Evolutionary conservation across 2,888 invertebrate species (phyloP), one percentile per base, ranked within the genome.

Genomic region (Drosophila crucigera): DNA sequence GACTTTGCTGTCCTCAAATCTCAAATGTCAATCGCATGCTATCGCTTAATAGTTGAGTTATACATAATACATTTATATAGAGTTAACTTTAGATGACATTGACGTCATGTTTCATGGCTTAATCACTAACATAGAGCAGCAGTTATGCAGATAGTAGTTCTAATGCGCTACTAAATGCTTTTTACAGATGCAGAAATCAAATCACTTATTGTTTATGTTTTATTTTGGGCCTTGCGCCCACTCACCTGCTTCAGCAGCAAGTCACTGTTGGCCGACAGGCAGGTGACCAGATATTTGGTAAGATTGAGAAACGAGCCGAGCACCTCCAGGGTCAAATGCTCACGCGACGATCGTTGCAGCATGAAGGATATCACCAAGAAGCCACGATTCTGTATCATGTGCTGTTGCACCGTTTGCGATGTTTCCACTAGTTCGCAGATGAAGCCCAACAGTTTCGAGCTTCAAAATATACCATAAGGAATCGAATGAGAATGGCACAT

Each of bases 381-480:
- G 72, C 99, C 99, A 88, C 99, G 96, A 93, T 98, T 99, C 83
- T 99, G 99, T 93, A 99, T 97, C 97, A 99, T 98, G 94, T 99
- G 99, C 93, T 99, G 99, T 93, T 99, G 99, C 71, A 99, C 99
- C 47, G 98, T 98, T 92, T 97, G 97, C 84, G 99, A 99, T 52
- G 98, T 98, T 94, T 99, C 98, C 83, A 99, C 97, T 92, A 99
- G 95, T 92, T 99, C 99, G 94, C 99, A 99, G 90, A 99, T 97
- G 94, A 99, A 98, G 76, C 98, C 98, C 93, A 99, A 95, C 78
- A 99, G 95, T 93, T 98, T 99, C 61, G 98, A 98, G 95, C 99
- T 97, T 94, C 22, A 81, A 62, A 39, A 43, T 14, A 4, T 0
- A 25, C 1, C 10, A 9, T 11, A 10, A 25, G 1, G 9, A 52